Base-by-base conservation (phyloP, 2,888 invertebrate genomes). In the Eulithis testata region DNA sequence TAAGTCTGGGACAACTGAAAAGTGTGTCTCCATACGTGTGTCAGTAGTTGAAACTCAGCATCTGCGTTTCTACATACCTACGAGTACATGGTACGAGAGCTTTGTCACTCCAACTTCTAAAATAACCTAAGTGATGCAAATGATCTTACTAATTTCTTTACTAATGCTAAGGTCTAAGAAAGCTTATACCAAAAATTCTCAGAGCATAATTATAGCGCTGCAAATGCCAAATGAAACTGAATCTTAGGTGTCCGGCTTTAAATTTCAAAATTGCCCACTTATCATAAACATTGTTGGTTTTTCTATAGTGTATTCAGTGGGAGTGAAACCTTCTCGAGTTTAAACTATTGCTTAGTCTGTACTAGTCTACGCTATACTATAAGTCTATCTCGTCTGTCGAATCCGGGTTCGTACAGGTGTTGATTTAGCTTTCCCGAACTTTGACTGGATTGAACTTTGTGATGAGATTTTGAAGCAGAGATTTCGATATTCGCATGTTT, bases 371-470 rank as follows among this genome's bases (percentile, higher is more conserved):
- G 57, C 49, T 43, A 14, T 53, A 47, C 31, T 40, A 27, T 40
- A 12, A 49, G 47, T 40, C 14, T 21, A 44, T 44, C 53, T 12
- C 40, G 51, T 40, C 59, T 55, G 59, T 56, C 63, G 66, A 60
- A 57, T 57, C 55, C 60, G 53, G 11, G 43, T 44, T 62, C 60
- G 63, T 50, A 63, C 66, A 67, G 66, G 66, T 67, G 63, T 67
- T 67, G 66, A 67, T 63, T 60, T 67, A 63, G 66, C 63, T 63
- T 60, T 44, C 27, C 58, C 63, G 49, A 67, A 67, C 66, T 67
- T 67, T 53, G 66, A 36, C 63, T 56, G 66, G 21, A 56, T 55
- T 49, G 49, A 63, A 67, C 66, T 67, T 63, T 52, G 54, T 47
- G 43, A 43, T 49, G 54, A 47, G 47, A 49, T 43, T 40, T 56